Base-by-base conservation (phyloP, 1,140 invertebrate genomes). In the Micrasema longulum region DNA sequence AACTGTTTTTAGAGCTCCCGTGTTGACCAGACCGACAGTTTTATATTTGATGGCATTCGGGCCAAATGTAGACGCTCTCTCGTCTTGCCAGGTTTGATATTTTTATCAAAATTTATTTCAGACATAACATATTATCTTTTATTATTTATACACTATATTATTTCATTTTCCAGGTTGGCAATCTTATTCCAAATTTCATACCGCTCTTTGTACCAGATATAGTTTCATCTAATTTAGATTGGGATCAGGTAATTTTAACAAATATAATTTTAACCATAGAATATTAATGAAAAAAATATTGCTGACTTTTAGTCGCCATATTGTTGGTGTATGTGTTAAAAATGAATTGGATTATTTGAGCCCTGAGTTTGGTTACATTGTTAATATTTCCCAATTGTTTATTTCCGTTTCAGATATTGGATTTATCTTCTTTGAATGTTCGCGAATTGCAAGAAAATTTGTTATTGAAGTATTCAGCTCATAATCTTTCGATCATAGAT, bases 371-470 rank as follows among this genome's bases (percentile, higher is more conserved):
- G n/a, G n/a, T n/a, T n/a, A n/a, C n/a, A n/a, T n/a, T n/a, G n/a
- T n/a, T n/a, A n/a, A n/a, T n/a, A n/a, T n/a, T n/a, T n/a, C n/a
- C 48, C 9, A 1, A 64, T 73, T 47, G 47, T 41, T 4, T 4
- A 31, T 31, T 31, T 31, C 26, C 7, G 2, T 31, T 31, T 20
- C 16, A 85, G 83, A 78, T 85, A 23, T 82, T 80, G 70, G 82
- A 84, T 14, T 78, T 81, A 20, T 79, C 82, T 0, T 72, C 73
- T 52, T 45, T 81, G 3, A 82, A 84, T 16, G 77, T 88, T 3
- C 77, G 82, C 1, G 87, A 89, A 45, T 73, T 90, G 41, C 86
- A 89, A 79, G 88, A 89, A 66, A 87, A 87, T 77, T 66, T 89
- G 14, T 78, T 91, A 26, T 73, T 91, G 1, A 83, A 77, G 67